Evolutionary conservation across 2,113 vertebrate genomes (phyloP).

Genomic region (Spheniscus mendiculus): DNA sequence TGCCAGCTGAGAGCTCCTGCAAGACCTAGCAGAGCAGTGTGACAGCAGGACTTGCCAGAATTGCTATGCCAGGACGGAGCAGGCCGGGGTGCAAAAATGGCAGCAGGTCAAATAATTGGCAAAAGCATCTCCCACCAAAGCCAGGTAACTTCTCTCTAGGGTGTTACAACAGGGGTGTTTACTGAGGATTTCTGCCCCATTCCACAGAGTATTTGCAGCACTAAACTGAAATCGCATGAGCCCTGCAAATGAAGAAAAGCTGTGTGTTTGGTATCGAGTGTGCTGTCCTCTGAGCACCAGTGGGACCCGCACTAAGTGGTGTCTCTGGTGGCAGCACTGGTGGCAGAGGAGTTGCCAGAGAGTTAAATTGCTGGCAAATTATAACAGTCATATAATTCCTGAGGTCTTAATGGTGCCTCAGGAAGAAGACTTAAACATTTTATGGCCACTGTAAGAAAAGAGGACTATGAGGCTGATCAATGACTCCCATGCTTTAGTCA

Average conservation of each 20-base stretch:
- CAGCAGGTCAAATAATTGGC: not conserved
- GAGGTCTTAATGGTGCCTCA: not conserved
- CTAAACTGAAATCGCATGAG: not conserved
- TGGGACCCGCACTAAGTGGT: not conserved
- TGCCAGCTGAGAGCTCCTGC: not conserved
- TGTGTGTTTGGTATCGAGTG: not conserved
- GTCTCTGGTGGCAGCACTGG: not conserved
- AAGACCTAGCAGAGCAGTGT: not conserved
- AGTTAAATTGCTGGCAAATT: not conserved
- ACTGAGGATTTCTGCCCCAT: not conserved
- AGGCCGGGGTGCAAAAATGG: not conserved
- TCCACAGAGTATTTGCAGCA: not conserved
- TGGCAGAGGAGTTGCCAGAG: not conserved
- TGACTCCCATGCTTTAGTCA: not conserved
- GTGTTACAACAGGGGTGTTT: not conserved
- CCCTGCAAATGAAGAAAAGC: not conserved
- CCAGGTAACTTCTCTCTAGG: not conserved
- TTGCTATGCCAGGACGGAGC: not conserved
- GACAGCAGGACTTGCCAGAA: not conserved
- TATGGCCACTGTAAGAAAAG: accelerated
- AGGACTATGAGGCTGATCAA: not conserved
- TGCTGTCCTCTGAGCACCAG: not conserved
- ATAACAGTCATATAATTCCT: not conserved
- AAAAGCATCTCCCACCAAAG: not conserved
- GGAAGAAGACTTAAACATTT: not conserved